Evolutionary conservation across 1,140 invertebrate species (phyloP).

Genomic region (Pseudomyrmex flavicornis): DNA sequence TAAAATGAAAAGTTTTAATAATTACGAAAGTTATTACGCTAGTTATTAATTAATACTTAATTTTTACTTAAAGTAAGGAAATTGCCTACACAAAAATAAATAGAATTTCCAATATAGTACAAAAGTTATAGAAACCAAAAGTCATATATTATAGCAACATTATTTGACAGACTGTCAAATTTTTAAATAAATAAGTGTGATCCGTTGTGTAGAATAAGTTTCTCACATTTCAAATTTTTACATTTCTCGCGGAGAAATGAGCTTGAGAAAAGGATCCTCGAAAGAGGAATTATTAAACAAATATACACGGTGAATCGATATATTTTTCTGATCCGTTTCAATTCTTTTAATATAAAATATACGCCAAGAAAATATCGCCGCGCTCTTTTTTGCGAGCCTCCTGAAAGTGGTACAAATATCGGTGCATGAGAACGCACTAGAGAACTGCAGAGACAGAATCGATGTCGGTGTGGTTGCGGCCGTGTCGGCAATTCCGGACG

Average conservation of each 20-base stretch:
- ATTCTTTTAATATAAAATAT: background rate
- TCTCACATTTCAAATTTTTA: background rate
- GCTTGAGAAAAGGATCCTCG: background rate
- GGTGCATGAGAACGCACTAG: conserved; percentile 67
- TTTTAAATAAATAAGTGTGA: background rate
- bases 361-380: background rate
- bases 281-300: conserved; percentile 9
- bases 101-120: background rate
- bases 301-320: background rate
- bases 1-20: background rate
- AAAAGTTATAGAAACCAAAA: background rate
- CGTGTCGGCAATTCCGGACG: conserved; percentile 68
- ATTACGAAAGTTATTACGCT: background rate
- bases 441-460: conserved; percentile 40
- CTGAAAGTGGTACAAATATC: conserved; percentile 47
- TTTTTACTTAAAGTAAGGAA: background rate
- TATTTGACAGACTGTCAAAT: background rate
- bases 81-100: background rate
- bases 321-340: background rate
- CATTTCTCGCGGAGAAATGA: background rate
- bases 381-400: conserved; percentile 10
- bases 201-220: background rate
- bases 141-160: background rate
- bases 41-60: background rate
- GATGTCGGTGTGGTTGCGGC: conserved; percentile 61